A percentile compares a stretch with the other conserved stretches of the same genome.
phyloP scores from a whole-genome alignment of 2,797 vertebrate species.

The Aphelocoma californica region DNA sequence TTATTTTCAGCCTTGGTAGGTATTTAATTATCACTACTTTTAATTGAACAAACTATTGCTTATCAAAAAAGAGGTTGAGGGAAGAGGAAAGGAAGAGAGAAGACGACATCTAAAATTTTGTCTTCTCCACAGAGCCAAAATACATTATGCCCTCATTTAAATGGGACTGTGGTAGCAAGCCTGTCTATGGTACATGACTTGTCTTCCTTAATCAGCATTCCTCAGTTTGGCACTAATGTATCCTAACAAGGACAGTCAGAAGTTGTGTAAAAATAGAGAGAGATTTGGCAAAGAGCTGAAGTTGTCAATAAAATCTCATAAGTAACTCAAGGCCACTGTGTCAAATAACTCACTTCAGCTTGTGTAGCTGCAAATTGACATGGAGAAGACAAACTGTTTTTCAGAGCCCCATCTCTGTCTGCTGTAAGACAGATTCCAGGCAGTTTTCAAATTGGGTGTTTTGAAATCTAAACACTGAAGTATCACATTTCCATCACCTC shows the following conservation, averaged over 20 bases:
- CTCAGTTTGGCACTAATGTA: constrained; percentile 19
- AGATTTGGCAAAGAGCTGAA: neutral
- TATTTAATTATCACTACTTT: neutral
- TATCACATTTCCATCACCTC: neutral
- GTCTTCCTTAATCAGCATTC: neutral
- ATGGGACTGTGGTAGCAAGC: neutral
- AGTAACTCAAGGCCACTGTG: constrained; percentile 34
- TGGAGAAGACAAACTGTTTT: neutral
- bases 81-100: neutral
- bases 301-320: constrained; percentile 30
- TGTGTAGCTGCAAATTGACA: neutral
- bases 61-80: neutral
- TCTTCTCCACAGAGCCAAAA: neutral
- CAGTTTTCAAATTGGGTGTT: neutral
- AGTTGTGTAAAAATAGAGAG: constrained; percentile 32
- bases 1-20: neutral
- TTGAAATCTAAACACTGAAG: neutral
- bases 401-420: neutral
- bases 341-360: neutral
- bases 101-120: neutral
- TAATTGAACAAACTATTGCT: neutral
- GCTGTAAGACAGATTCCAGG: neutral
- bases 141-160: neutral
- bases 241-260: constrained; percentile 51
- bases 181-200: neutral